Conservation (phyloP, 2,888 invertebrate species). For the Phorcus lineatus region DNA sequence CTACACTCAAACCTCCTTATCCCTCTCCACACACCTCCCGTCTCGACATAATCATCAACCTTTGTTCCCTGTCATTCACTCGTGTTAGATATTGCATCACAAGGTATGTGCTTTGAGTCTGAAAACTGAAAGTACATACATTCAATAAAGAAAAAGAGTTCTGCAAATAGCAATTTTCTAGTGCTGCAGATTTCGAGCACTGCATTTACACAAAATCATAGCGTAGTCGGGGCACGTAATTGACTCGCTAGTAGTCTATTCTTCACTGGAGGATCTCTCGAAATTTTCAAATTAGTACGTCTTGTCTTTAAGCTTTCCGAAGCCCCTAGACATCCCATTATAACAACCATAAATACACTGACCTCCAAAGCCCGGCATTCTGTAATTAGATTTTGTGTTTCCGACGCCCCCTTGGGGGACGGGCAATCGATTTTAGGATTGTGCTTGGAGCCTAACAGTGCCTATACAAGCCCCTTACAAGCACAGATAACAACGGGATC, state of each 20-base stretch:
- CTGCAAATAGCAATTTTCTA: background rate
- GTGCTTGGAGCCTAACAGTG: background rate
- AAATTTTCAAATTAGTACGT: conserved; percentile 22
- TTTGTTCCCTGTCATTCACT: too few species aligned
- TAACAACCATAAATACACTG: conserved; percentile 25
- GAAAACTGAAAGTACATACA: too few species aligned
- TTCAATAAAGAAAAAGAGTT: too few species aligned
- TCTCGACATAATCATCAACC: too few species aligned
- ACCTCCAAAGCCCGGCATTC: conserved; percentile 8
- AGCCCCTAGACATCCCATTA: conserved; percentile 24
- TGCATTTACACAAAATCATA: background rate
- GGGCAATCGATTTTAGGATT: conserved; percentile 17
- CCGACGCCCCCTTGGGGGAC: conserved; percentile 21
- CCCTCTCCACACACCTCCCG: too few species aligned
- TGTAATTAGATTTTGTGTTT: conserved; percentile 28
- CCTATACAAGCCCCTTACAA: conserved; percentile 17
- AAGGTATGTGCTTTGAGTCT: too few species aligned
- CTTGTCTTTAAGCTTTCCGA: conserved; percentile 22
- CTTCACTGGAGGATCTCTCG: conserved; percentile 14
- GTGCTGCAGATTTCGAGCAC: background rate
- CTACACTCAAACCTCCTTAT: too few species aligned
- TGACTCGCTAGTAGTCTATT: conserved; percentile 18
- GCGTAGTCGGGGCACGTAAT: background rate
- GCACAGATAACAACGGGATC: conserved; percentile 18
- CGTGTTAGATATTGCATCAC: too few species aligned